Percentiles rank a stretch among this genome's conserved stretches.
These are phyloP conservation scores for Otus sunia DNA, from an alignment of 2,113 vertebrate species.

Conservation along the genomic window DNA sequence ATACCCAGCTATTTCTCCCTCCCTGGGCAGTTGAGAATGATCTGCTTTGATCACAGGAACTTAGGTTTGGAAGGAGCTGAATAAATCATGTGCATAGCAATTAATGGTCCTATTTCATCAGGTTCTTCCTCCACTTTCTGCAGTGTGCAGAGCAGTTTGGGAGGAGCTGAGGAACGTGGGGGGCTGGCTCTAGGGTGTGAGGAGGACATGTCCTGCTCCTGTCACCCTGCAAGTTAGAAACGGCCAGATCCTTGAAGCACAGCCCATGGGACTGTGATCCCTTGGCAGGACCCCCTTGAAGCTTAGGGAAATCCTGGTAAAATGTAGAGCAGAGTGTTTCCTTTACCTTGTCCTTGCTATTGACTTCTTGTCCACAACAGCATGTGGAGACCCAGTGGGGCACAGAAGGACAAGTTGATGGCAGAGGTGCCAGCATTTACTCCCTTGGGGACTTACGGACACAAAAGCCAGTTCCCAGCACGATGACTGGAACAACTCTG, in stretches of 20 bases:
- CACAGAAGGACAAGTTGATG: neutral
- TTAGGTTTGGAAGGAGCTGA: neutral
- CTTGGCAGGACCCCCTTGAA: neutral
- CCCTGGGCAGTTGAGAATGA: neutral
- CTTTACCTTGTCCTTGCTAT: neutral
- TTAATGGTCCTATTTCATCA: neutral
- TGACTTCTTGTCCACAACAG: neutral
- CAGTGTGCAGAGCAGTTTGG: neutral
- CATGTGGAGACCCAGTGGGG: neutral
- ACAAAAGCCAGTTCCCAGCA: neutral
- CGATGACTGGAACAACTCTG: neutral
- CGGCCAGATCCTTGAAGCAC: neutral
- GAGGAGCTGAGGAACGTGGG: neutral
- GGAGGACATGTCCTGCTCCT: neutral
- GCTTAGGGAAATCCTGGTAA: neutral
- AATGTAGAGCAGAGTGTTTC: neutral
- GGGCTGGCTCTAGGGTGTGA: neutral
- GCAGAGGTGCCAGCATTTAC: fast-evolving
- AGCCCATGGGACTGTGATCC: neutral
- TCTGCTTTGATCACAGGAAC: neutral
- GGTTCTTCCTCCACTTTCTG: neutral
- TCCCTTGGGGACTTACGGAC: neutral
- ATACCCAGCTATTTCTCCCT: neutral
- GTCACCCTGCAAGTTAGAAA: neutral
- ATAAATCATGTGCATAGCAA: neutral